Evolutionary conservation across 2,113 vertebrate species (phyloP), one percentile per base, ranked within the genome.

Genomic region (Channa argus): DNA sequence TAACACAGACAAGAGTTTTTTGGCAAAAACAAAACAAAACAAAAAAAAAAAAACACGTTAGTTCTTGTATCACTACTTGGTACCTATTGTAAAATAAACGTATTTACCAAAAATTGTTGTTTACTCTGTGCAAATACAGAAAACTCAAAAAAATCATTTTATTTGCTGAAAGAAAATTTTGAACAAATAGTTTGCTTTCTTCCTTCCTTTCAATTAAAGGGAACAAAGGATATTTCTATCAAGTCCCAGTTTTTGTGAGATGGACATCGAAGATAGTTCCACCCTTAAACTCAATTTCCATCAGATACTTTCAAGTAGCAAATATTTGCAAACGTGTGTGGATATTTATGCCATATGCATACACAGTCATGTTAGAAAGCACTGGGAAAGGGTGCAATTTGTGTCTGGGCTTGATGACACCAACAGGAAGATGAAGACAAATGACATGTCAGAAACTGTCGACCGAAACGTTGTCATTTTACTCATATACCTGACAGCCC

Each of bases 351-450:
- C 24, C 63, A 43, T 50, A 51, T 37, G 44, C 62, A 55, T 58
- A 11, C 3, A 34, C 75, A 78, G 79, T 49, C 61, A 62, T 6
- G 33, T 67, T 77, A 56, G 69, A 38, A 80, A 76, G 58, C 67
- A 50, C 36, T 54, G 45, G 47, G 49, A 34, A 52, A 53, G 56
- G 80, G 41, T 71, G 84, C 58, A 24, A 83, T 75, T 76, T 69
- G 50, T 49, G 63, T 81, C 72, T 52, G 13, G 71, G 50, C 68
- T 46, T 65, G 75, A 88, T 85, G 86, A 84, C 90, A 89, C 80
- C 79, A 71, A 80, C 77, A 73, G 76, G 69, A 85, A 68, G 83
- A 93, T 90, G 90, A 93, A 92, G 92, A 93, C 85, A 89, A 92
- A 93, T 5, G 85, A 91, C 75, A 61, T 71, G 82, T 88, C 88